These are phyloP conservation scores for Palythoa grandiflora DNA, from an alignment of 92 coral and sea anemone species.

Conservation along the genomic window DNA sequence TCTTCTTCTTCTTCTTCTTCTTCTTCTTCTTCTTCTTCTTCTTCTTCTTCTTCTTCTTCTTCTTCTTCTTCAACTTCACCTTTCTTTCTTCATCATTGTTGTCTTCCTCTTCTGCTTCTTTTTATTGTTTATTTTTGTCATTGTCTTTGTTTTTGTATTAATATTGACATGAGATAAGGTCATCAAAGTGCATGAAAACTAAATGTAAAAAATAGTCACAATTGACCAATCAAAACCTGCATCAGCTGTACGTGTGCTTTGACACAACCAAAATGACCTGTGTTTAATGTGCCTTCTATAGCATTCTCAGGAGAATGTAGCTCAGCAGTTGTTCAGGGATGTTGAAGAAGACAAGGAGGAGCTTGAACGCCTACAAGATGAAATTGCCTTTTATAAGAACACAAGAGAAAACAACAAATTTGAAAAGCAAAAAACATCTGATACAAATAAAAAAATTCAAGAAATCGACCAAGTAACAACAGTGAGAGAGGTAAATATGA, in stretches of 20 bases:
- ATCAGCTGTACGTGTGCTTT: not conserved
- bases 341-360: constrained; percentile 73
- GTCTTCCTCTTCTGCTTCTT: too few relatives aligned
- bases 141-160: too few relatives aligned
- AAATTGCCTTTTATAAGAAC: constrained; percentile 62
- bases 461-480: not conserved
- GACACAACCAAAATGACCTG: not conserved
- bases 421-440: not conserved
- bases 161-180: too few relatives aligned
- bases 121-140: too few relatives aligned
- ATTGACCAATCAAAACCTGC: too few relatives aligned
- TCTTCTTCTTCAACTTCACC: too few relatives aligned
- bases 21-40: too few relatives aligned
- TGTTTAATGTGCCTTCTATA: constrained; percentile 9
- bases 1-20: too few relatives aligned
- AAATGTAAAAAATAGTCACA: too few relatives aligned
- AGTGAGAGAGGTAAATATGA: constrained; percentile 17
- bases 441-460: not conserved
- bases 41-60: too few relatives aligned
- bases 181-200: too few relatives aligned
- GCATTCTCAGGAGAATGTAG: constrained; percentile 77
- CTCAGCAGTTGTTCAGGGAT: constrained; percentile 62
- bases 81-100: too few relatives aligned
- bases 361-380: constrained; percentile 64
- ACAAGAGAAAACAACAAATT: not conserved